These are phyloP conservation scores for Cisticola juncidis DNA, from an alignment of 2,113 vertebrate genomes.

Conservation along the genomic window DNA sequence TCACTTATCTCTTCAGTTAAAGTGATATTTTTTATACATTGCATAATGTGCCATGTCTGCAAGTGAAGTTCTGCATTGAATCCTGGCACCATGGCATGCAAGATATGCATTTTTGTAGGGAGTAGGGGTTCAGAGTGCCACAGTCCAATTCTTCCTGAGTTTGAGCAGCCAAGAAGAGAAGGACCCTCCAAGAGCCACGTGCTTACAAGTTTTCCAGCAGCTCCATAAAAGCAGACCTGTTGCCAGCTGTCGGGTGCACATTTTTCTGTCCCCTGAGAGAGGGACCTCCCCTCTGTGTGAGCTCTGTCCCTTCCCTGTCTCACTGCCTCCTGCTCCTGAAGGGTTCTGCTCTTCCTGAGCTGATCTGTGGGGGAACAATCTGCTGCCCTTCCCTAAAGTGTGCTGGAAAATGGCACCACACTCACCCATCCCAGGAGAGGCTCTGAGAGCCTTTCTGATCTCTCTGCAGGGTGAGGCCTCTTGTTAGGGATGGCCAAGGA, in stretches of 20 bases:
- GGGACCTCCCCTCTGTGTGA: neutral
- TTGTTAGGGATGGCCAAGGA: neutral
- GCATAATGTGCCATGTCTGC: no score
- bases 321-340: neutral
- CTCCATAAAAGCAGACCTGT: neutral
- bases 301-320: neutral
- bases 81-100: neutral
- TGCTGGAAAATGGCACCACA: neutral
- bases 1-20: neutral
- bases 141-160: neutral
- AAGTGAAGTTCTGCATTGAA: fast-evolving
- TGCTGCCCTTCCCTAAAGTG: neutral
- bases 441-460: neutral
- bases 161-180: neutral
- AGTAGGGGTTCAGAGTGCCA: neutral
- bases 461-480: neutral
- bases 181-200: neutral
- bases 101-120: neutral
- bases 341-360: neutral
- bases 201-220: neutral
- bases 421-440: neutral
- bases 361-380: neutral
- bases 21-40: neutral
- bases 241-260: neutral
- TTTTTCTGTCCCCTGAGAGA: neutral